phyloP scores from a whole-genome alignment of 2,888 invertebrate genomes.

The Diarsia rubi region DNA sequence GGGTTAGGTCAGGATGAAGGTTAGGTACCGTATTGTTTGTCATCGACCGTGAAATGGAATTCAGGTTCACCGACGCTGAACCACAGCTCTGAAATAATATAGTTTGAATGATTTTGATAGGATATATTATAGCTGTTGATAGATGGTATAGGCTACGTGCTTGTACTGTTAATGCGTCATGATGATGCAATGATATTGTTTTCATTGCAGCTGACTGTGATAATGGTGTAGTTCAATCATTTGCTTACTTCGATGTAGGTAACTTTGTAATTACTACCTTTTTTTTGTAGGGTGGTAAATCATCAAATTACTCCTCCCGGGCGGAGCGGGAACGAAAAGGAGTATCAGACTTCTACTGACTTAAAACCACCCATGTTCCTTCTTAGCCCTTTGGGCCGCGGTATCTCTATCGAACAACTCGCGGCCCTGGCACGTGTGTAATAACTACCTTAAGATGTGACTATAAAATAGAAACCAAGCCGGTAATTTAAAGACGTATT shows the following conservation, averaged over 20 bases:
- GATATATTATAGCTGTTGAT: not conserved
- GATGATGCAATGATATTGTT: not conserved
- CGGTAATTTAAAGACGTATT: not conserved
- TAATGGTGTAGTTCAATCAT: not conserved
- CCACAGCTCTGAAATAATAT: slow-evolving; percentile 16
- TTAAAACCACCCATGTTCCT: no score
- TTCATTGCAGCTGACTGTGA: not conserved
- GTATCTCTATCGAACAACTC: no score
- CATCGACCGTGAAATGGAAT: slow-evolving; percentile 65
- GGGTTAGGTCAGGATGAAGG: slow-evolving; percentile 41
- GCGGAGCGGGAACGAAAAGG: no score
- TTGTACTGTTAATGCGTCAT: not conserved
- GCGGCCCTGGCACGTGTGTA: no score
- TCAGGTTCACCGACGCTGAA: slow-evolving; percentile 64
- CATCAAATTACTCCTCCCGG: no score
- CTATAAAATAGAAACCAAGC: not conserved
- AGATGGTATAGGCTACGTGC: slow-evolving; percentile 8
- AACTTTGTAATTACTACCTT: not conserved
- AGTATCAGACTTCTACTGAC: no score
- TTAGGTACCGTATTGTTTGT: slow-evolving; percentile 50
- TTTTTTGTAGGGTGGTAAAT: no score
- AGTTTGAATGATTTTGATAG: slow-evolving; percentile 12
- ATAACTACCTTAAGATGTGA: not conserved
- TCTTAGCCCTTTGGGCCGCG: no score
- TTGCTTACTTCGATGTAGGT: not conserved